These are phyloP conservation scores for Tachyglossus aculeatus DNA, from an alignment of 2,797 vertebrate genomes.

Conservation along the genomic window DNA sequence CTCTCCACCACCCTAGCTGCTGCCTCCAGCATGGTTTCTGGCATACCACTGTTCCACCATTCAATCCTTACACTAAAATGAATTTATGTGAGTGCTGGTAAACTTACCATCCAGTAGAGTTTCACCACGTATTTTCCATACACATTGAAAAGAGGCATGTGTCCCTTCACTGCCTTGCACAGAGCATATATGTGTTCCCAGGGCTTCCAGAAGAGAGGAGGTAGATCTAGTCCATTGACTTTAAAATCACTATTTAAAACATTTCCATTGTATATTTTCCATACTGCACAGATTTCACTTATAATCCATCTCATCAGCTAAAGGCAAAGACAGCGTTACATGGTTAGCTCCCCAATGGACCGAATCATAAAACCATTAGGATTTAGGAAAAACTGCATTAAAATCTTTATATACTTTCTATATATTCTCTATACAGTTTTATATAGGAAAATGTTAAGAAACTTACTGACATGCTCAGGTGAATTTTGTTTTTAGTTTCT, in stretches of 20 bases:
- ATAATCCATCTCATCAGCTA: conserved; percentile 93
- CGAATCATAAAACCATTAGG: too few species aligned
- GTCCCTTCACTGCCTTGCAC: conserved; percentile 83
- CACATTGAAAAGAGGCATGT: conserved; percentile 86
- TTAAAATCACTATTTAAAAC: conserved; percentile 49
- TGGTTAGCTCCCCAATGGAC: neutral
- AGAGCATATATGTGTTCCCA: conserved; percentile 95
- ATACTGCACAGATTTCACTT: conserved; percentile 87
- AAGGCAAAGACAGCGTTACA: conserved; percentile 20
- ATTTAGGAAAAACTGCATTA: too few species aligned
- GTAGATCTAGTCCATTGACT: conserved; percentile 32
- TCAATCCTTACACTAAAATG: too few species aligned
- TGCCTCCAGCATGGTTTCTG: too few species aligned
- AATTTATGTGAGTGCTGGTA: neutral
- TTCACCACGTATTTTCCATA: conserved; percentile 91
- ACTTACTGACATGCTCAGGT: too few species aligned
- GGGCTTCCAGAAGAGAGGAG: conserved; percentile 81
- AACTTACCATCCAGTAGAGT: conserved; percentile 94
- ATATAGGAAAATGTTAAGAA: too few species aligned
- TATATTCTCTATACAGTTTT: too few species aligned
- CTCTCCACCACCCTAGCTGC: too few species aligned
- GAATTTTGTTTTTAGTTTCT: too few species aligned
- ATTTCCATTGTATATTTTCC: conserved; percentile 75
- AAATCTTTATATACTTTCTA: too few species aligned
- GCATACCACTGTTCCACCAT: too few species aligned